Conservation (phyloP, 1,140 invertebrate genomes). For the Trachymyrmex septentrionalis region DNA sequence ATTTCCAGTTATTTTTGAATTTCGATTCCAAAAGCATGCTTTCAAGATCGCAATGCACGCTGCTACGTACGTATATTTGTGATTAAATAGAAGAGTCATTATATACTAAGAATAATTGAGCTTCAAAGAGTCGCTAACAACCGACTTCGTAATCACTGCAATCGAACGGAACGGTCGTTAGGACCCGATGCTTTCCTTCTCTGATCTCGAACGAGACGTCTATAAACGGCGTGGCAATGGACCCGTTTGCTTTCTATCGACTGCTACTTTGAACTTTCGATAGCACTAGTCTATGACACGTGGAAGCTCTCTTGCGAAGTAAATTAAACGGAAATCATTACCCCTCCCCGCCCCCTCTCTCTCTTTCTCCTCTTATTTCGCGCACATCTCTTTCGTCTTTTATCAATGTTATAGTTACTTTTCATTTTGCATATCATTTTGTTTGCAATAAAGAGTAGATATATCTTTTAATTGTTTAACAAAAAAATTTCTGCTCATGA, state of each 20-base stretch:
- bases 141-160: constrained; percentile 71
- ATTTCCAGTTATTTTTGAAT: constrained; percentile 7
- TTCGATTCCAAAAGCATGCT: constrained; percentile 19
- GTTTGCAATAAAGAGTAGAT: background rate
- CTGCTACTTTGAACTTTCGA: constrained; percentile 66
- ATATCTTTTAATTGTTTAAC: background rate
- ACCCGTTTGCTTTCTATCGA: constrained; percentile 72
- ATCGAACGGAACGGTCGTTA: constrained; percentile 55
- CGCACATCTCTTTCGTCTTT: constrained; percentile 15
- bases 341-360: background rate
- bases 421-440: constrained; percentile 19
- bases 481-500: background rate
- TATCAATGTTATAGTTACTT: background rate
- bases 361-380: constrained; percentile 17
- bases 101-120: constrained; percentile 53
- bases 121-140: constrained; percentile 67
- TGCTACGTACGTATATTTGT: constrained; percentile 29
- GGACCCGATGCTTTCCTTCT: constrained; percentile 36
- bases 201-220: constrained; percentile 66
- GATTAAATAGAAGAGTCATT: constrained; percentile 54
- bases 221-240: constrained; percentile 63
- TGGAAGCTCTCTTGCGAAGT: constrained; percentile 70
- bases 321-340: constrained; percentile 73
- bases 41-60: constrained; percentile 6
- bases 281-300: constrained; percentile 56